Percentiles rank a stretch among this genome's conserved stretches.
Evolutionary conservation across 2,797 vertebrate genomes (phyloP).

Genomic region (Coccyzus lansbergi): DNA sequence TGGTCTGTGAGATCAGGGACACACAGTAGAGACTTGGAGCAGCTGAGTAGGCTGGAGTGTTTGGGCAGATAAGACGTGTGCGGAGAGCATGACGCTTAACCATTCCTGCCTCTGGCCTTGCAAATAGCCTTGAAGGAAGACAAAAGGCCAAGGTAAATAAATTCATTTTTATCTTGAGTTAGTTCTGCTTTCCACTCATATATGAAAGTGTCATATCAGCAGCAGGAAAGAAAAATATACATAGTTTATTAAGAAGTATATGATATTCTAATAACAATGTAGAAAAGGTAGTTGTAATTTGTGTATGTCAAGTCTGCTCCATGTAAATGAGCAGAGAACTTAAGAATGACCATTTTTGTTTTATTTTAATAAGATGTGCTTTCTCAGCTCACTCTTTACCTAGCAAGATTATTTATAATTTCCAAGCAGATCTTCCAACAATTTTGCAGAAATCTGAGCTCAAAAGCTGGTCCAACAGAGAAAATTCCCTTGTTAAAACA

Average conservation of each 20-base stretch:
- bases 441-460: neutral
- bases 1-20: neutral
- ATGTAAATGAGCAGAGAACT: neutral
- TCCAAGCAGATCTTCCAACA: neutral
- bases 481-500: neutral
- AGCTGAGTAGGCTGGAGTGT: neutral
- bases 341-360: neutral
- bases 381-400: neutral
- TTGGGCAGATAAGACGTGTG: neutral
- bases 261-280: neutral
- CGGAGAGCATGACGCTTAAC: neutral
- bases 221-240: neutral
- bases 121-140: neutral
- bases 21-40: neutral
- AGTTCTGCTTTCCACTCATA: neutral
- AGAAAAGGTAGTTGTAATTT: neutral
- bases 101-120: neutral
- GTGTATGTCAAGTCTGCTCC: neutral
- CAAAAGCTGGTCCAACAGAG: neutral
- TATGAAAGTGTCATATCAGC: neutral
- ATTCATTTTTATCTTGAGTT: fast-evolving
- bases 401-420: neutral
- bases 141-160: neutral
- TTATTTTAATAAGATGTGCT: neutral
- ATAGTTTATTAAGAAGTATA: neutral